Evolutionary conservation across 2,113 vertebrate genomes (phyloP).

Genomic region (Dolichotis patagonum): DNA sequence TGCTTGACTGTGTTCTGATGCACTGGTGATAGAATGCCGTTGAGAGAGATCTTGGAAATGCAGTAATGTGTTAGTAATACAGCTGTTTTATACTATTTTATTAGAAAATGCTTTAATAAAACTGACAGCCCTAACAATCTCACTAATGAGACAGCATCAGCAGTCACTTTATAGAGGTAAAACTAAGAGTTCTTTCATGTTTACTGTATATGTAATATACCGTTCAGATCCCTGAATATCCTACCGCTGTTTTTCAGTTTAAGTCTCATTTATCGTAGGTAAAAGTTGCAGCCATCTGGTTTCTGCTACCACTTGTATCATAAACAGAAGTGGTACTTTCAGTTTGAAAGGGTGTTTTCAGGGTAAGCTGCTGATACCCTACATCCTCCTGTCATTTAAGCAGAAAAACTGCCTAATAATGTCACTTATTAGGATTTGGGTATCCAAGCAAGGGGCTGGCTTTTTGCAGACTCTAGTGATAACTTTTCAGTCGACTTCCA

Average conservation of each 20-base stretch:
- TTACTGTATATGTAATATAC: slow-evolving; percentile 72
- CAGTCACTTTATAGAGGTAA: slow-evolving; percentile 64
- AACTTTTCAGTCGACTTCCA: slow-evolving; percentile 83
- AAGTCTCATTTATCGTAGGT: slow-evolving; percentile 87
- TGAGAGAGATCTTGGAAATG: slow-evolving; percentile 32
- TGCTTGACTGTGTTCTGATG: slow-evolving; percentile 7
- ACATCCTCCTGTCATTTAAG: slow-evolving; percentile 85
- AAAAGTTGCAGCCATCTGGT: slow-evolving; percentile 88
- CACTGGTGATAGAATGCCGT: neutral
- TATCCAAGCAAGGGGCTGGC: slow-evolving; percentile 85
- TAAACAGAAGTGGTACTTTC: slow-evolving; percentile 80
- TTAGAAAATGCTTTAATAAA: slow-evolving; percentile 62
- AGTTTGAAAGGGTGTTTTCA: slow-evolving; percentile 84
- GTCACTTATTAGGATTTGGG: slow-evolving; percentile 85
- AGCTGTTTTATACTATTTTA: neutral
- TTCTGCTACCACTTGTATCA: slow-evolving; percentile 81
- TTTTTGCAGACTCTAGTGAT: slow-evolving; percentile 85
- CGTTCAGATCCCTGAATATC: slow-evolving; percentile 76
- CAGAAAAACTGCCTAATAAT: slow-evolving; percentile 88
- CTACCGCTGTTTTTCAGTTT: slow-evolving; percentile 84
- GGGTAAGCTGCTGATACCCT: slow-evolving; percentile 86
- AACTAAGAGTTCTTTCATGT: slow-evolving; percentile 63
- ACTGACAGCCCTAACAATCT: neutral
- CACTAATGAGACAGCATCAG: slow-evolving; percentile 62
- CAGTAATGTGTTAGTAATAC: slow-evolving; percentile 12